Conservation (phyloP, 1,140 invertebrate genomes). For the Pogonomyrmex californicus region DNA sequence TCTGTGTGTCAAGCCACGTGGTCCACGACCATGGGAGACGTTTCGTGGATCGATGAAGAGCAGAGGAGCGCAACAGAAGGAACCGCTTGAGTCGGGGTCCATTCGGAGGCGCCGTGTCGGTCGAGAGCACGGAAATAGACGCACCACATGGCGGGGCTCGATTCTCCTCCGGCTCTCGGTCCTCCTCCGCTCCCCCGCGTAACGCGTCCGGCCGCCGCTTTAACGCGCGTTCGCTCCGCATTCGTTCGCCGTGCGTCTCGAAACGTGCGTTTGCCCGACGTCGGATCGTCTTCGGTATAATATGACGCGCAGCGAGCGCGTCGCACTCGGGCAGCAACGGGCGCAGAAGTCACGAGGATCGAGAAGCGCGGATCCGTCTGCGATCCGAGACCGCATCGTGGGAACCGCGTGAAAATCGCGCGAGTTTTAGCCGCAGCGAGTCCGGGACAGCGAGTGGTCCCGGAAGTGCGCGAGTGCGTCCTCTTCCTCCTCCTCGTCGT, state of each 20-base stretch:
- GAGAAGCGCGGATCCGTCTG: neutral
- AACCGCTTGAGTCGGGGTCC: constrained; percentile 38
- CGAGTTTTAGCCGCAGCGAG: neutral
- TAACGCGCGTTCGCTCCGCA: constrained; percentile 4
- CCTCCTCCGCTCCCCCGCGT: constrained; percentile 67
- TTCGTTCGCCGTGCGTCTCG: constrained; percentile 27
- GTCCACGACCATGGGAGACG: constrained; percentile 25
- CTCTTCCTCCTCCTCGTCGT: neutral
- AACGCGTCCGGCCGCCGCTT: constrained; percentile 30
- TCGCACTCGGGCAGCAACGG: constrained; percentile 1
- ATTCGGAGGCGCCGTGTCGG: constrained; percentile 69
- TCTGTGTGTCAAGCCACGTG: constrained; percentile 30
- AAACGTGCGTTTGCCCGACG: constrained; percentile 9
- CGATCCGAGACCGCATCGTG: neutral
- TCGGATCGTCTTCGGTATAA: constrained; percentile 12
- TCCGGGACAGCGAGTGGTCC: neutral
- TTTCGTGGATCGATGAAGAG: constrained; percentile 24
- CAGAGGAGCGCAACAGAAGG: constrained; percentile 20
- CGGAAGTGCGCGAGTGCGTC: neutral
- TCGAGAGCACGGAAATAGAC: constrained; percentile 84
- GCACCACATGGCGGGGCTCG: constrained; percentile 84
- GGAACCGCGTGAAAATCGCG: neutral
- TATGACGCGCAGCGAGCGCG: constrained; percentile 12
- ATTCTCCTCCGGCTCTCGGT: constrained; percentile 69
- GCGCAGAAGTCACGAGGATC: neutral